Percentiles rank a stretch among this genome's conserved stretches.
phyloP scores from a whole-genome alignment of 2,113 vertebrate species.

The Maccullochella peelii region DNA sequence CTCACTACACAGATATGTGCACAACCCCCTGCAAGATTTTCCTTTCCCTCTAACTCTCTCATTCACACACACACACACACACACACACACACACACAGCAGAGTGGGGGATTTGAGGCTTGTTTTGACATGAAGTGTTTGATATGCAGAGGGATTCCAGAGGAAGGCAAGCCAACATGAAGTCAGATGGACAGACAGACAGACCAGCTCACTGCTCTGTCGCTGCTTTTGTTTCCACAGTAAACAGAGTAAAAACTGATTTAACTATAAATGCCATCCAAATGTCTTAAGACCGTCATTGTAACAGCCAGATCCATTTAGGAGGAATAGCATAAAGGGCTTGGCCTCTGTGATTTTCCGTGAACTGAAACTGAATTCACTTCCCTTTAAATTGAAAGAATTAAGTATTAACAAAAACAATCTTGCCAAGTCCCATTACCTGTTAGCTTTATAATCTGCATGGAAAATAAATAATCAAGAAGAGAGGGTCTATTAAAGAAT shows the following conservation, averaged over 20 bases:
- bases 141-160: conserved; percentile 67
- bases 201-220: conserved; percentile 6
- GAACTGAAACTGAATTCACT: background rate
- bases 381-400: background rate
- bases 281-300: background rate
- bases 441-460: background rate
- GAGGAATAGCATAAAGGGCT: background rate
- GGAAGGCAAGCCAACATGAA: conserved; percentile 42
- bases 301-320: background rate
- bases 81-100: conserved; percentile 5
- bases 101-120: conserved; percentile 54
- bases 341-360: background rate
- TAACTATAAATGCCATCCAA: conserved; percentile 1
- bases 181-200: conserved; percentile 33
- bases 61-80: conserved; percentile 6
- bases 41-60: background rate
- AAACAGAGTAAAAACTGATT: background rate
- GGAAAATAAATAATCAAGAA: background rate
- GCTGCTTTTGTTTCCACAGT: conserved; percentile 15
- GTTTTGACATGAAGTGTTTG: conserved; percentile 69
- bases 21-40: conserved; percentile 12
- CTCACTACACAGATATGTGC: conserved; percentile 27
- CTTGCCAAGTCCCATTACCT: background rate
- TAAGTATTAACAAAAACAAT: background rate
- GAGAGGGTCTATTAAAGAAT: background rate